Evolutionary conservation across 2,113 vertebrate species (phyloP).

Genomic region (Vidua macroura): DNA sequence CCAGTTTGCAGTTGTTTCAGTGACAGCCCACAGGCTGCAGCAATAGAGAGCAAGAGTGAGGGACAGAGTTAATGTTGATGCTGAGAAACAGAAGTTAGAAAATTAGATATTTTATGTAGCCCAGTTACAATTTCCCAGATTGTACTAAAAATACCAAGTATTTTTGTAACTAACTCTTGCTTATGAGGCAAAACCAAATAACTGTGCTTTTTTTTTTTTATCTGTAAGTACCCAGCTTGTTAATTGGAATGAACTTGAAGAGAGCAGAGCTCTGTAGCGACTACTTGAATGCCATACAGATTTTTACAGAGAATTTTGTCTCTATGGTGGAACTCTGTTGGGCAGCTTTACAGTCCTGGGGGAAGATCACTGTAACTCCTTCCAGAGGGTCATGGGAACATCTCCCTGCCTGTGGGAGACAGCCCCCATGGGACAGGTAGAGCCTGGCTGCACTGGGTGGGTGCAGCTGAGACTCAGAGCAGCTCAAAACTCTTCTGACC

Average conservation of each 20-base stretch:
- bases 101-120: neutral
- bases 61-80: neutral
- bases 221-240: neutral
- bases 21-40: neutral
- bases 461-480: neutral
- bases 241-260: neutral
- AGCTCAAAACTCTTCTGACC: neutral
- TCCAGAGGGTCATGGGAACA: neutral
- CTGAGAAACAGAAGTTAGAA: neutral
- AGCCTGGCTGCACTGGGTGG: accelerated
- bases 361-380: neutral
- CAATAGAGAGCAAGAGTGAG: neutral
- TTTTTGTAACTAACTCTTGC: conserved; percentile 31
- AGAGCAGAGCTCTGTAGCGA: neutral
- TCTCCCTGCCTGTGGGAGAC: no score
- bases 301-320: neutral
- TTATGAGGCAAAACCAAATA: conserved; percentile 41
- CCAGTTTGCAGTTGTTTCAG: neutral
- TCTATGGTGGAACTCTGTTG: neutral
- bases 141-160: conserved; percentile 32
- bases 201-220: neutral
- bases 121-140: neutral
- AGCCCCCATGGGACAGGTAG: neutral
- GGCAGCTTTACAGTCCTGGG: neutral
- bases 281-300: neutral